Base-by-base conservation (phyloP, 2,797 vertebrate genomes). In the Peromyscus melanophrys region DNA sequence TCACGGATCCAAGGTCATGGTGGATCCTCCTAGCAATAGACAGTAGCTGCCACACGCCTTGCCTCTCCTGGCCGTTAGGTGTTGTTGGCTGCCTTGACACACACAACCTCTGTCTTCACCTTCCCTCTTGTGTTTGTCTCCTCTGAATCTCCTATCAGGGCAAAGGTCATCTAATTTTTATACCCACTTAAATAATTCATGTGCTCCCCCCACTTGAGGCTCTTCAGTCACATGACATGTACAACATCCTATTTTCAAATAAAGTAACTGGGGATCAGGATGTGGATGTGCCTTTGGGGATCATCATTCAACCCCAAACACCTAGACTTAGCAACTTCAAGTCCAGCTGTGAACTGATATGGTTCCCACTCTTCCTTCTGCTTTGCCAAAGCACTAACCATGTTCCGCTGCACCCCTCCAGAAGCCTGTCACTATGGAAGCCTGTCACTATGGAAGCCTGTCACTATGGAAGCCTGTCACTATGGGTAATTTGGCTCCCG, bases 331-430 rank as follows among this genome's bases (percentile, higher is more conserved):
- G 49, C 61, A 37, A 12, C 21, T 59, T 63, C 61, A 1, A 16
- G 34, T 52, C 29, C 29, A 55, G 29, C 61, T 31, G 2, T 55
- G 80, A n/a, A 8, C 43, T 46, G 52, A 13, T 31, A 29, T 52
- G 16, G 29, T 59, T 55, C 34, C 5, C 16, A 16, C n/a, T 55
- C 43, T 40, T 75, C 61, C 17, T 49, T n/a, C 9, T 4, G 43
- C 16, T 52, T 63, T 49, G 59, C 25, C 17, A 11, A 84, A 37
- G 69, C n/a, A 63, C 10, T 10, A 25, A 9, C 34, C 34, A 0
- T 2, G 2, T 8, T 23, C 37, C 67, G 6, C 43, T 0, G 12
- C 3, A 7, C 31, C 57, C 57, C 37, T n/a, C 27, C 4, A 4
- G 43, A 43, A 43, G 43, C 11, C 49, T 49, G 49, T 49, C 46